These are phyloP conservation scores for Rhodophaea formosa DNA, from an alignment of 2,888 invertebrate species.

Conservation along the genomic window DNA sequence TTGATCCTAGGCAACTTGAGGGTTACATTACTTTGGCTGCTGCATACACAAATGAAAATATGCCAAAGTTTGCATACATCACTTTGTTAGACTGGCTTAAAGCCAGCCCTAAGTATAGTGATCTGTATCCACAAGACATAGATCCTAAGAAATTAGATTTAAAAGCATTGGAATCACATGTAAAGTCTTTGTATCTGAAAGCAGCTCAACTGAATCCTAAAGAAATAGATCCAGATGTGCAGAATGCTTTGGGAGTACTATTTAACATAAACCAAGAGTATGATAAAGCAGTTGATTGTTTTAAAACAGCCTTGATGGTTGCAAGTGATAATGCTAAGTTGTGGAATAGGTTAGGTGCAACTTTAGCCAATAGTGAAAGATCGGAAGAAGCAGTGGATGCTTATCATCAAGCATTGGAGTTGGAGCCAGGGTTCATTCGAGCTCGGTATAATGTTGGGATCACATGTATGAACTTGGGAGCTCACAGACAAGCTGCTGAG, in stretches of 20 bases:
- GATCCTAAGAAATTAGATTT: slow-evolving; percentile 62
- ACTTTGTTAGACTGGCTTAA: slow-evolving; percentile 89
- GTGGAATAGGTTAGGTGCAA: slow-evolving; percentile 99
- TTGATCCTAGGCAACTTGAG: slow-evolving; percentile 89
- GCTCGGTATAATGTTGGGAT: slow-evolving; percentile 99
- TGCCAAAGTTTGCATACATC: slow-evolving; percentile 93
- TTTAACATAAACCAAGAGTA: slow-evolving; percentile 97
- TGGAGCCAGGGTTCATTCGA: slow-evolving; percentile 97
- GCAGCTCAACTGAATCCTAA: slow-evolving; percentile 89
- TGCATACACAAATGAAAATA: slow-evolving; percentile 97
- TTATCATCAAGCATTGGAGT: slow-evolving; percentile 93
- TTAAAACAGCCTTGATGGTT: slow-evolving; percentile 92
- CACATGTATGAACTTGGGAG: slow-evolving; percentile 97
- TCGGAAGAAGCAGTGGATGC: slow-evolving; percentile 98
- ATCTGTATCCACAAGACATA: slow-evolving; percentile 83
- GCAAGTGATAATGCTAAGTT: slow-evolving; percentile 91
- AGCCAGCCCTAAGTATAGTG: slow-evolving; percentile 90
- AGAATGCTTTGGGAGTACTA: slow-evolving; percentile 96
- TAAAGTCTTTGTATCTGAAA: slow-evolving; percentile 88
- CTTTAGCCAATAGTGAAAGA: slow-evolving; percentile 95
- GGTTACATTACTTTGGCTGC: slow-evolving; percentile 96
- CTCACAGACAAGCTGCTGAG: slow-evolving; percentile 96
- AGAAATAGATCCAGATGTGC: slow-evolving; percentile 93
- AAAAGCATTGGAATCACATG: slow-evolving; percentile 79
- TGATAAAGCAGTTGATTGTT: slow-evolving; percentile 98